These are phyloP conservation scores for Ceratothoa steindachneri DNA, from an alignment of 2,888 invertebrate species.

Conservation along the genomic window DNA sequence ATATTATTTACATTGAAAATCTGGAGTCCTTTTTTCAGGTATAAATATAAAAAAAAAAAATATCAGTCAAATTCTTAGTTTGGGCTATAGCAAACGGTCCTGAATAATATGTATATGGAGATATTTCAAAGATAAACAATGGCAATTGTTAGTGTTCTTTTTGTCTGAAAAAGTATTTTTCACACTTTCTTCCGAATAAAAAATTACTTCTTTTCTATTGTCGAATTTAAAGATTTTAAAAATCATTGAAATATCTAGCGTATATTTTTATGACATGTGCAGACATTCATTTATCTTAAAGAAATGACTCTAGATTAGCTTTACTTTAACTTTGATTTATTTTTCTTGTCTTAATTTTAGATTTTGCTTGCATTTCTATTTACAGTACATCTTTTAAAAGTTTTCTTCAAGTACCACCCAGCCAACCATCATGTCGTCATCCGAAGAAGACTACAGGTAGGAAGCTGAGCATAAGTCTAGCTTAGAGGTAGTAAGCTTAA, in stretches of 20 bases:
- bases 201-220: neutral
- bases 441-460: neutral
- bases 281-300: neutral
- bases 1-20: too few species aligned
- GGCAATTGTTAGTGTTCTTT: neutral
- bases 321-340: neutral
- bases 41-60: too few species aligned
- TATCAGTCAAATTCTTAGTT: too few species aligned
- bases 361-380: neutral
- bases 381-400: neutral
- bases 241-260: neutral
- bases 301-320: neutral
- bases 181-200: neutral
- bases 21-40: too few species aligned
- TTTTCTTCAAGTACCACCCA: neutral
- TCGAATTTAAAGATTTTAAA: neutral
- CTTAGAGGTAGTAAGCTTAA: too few species aligned
- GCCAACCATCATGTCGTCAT: neutral
- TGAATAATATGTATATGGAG: too few species aligned
- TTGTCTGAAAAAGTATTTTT: neutral
- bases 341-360: neutral
- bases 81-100: too few species aligned
- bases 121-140: neutral
- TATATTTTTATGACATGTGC: neutral
- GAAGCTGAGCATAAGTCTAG: neutral